phyloP scores from a whole-genome alignment of 2,113 vertebrate genomes.

The Rhinoderma darwinii region DNA sequence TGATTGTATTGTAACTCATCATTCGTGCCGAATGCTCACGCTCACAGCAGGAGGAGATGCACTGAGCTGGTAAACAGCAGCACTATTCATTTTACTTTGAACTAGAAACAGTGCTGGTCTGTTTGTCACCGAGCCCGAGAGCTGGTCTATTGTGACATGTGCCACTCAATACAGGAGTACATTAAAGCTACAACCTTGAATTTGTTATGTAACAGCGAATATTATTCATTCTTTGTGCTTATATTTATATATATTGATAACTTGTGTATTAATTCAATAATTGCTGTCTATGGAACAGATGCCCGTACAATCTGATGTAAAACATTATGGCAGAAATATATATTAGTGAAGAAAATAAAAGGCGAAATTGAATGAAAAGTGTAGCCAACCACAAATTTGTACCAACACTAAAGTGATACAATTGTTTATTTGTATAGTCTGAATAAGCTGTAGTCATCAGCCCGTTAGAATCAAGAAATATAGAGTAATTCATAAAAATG shows the following conservation, averaged over 20 bases:
- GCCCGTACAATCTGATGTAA: too few species aligned
- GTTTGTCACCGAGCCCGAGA: neutral
- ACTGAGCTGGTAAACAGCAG: slow-evolving; percentile 3
- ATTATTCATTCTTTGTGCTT: neutral
- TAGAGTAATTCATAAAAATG: too few species aligned
- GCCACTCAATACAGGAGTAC: neutral
- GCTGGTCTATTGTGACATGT: neutral
- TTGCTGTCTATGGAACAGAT: neutral
- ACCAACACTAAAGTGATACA: too few species aligned
- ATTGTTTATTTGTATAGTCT: too few species aligned
- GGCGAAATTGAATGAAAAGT: neutral
- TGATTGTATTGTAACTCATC: slow-evolving; percentile 17
- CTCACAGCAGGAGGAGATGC: neutral
- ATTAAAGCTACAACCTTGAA: neutral
- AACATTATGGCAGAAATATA: neutral
- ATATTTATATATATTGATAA: neutral
- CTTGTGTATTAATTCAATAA: neutral
- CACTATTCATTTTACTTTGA: slow-evolving; percentile 22
- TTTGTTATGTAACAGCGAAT: neutral
- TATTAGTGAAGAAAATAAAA: neutral
- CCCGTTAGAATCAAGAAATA: too few species aligned
- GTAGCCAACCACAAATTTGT: too few species aligned
- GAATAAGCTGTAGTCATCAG: too few species aligned
- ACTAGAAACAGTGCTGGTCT: neutral
- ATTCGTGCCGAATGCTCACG: neutral